Evolutionary conservation across 2,797 vertebrate genomes (phyloP).

Genomic region (Heteromormyrus szaboi): DNA sequence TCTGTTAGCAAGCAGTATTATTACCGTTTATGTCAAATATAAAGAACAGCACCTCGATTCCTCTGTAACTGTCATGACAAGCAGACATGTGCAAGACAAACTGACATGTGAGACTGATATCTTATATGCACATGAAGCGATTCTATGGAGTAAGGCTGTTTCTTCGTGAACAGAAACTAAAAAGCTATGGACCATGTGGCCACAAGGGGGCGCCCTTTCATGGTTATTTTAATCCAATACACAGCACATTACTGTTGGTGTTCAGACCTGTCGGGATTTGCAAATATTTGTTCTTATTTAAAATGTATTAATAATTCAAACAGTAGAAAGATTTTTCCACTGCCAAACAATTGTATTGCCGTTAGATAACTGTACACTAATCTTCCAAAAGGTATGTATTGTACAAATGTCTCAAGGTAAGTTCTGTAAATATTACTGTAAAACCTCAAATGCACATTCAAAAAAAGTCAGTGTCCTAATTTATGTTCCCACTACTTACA

Average conservation of each 20-base stretch:
- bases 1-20: neutral
- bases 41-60: neutral
- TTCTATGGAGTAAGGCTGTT: neutral
- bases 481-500: neutral
- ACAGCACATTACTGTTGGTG: neutral
- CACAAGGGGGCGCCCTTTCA: neutral
- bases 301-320: neutral
- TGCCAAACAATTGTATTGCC: neutral
- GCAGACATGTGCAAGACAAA: constrained; percentile 4
- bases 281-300: neutral
- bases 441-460: neutral
- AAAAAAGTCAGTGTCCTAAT: neutral
- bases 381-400: neutral
- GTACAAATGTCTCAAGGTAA: neutral
- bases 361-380: neutral
- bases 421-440: neutral
- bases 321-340: neutral
- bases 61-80: neutral
- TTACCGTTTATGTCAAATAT: neutral
- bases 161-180: neutral
- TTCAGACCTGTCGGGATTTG: neutral
- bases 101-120: neutral
- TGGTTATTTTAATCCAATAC: neutral
- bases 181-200: neutral
- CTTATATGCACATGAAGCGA: neutral